Base-by-base conservation (phyloP, 2,797 vertebrate genomes). In the Rhinophrynus dorsalis region DNA sequence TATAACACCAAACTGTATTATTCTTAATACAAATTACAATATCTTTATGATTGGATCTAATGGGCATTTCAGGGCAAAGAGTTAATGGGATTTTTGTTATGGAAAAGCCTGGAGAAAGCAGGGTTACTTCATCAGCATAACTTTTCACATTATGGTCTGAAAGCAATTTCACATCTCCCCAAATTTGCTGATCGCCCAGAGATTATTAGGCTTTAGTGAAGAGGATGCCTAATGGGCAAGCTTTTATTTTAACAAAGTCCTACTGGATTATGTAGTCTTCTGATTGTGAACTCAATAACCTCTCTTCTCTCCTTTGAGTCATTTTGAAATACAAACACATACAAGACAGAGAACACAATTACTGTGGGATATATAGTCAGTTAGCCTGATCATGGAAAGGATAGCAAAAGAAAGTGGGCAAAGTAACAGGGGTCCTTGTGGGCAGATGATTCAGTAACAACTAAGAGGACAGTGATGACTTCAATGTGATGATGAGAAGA, bases 71-170 rank as follows among this genome's bases (percentile, higher is more conserved):
- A 75, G 76, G 72, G 77, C 78, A 78, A 67, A 68, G 76, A 78
- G 82, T 85, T 85, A 86, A 86, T 83, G 79, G 74, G 76, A 18
- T 79, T 83, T 79, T 76, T 77, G 76, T 23, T 66, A 82, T 69
- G 70, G 78, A 85, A 77, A 76, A 66, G 76, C 67, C 70, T 82
- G 82, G 76, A 68, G 61, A 83, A 79, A 78, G 63, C 55, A 82
- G 76, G 68, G 79, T 87, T 86, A 85, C 79, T 83, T 84, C 78
- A 80, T 85, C 78, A 82, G 80, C 83, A 79, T 79, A 80, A 84
- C 77, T 84, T 81, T 74, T 50, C 47, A 18, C 6, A n/a, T 64
- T 59, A 20, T 67, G 83, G 51, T 75, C 75, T 75, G n/a, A 58
- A 70, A 66, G 48, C 8, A 37, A 78, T 75, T 69, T 21, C 40